These are phyloP conservation scores for Rotaria magnacalcarata DNA, from an alignment of 2,888 invertebrate genomes.

Conservation along the genomic window DNA sequence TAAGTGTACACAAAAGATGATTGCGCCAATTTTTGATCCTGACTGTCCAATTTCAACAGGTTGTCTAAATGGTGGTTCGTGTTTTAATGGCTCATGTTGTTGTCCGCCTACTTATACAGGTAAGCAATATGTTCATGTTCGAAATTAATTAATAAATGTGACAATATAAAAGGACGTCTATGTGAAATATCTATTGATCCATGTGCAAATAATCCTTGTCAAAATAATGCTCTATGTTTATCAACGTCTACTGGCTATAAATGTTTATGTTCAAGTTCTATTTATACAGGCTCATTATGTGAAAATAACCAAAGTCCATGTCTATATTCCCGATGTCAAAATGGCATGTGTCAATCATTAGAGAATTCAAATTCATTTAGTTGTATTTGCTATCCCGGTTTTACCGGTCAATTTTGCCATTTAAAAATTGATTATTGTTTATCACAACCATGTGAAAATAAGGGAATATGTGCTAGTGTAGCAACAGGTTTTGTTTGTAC, in stretches of 20 bases:
- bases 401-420: conserved; percentile 38
- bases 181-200: conserved; percentile 42
- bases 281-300: conserved; percentile 68
- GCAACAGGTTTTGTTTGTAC: conserved; percentile 41
- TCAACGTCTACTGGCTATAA: conserved; percentile 48
- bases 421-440: conserved; percentile 37
- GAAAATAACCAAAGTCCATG: conserved; percentile 52
- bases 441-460: conserved; percentile 38
- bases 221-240: conserved; percentile 48
- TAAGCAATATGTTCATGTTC: not conserved
- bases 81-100: conserved; percentile 33
- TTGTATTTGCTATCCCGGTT: conserved; percentile 39
- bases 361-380: conserved; percentile 36
- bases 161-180: conserved; percentile 38
- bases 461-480: conserved; percentile 38
- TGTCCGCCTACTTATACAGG: conserved; percentile 7
- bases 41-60: conserved; percentile 3
- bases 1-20: conserved; percentile 40
- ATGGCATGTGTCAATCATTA: conserved; percentile 39
- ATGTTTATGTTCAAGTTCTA: conserved; percentile 65
- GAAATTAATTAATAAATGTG: not conserved
- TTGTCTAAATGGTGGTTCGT: conserved; percentile 38
- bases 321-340: conserved; percentile 38
- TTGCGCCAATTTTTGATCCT: not conserved
- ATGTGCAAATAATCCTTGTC: conserved; percentile 48